These are phyloP conservation scores for Mastacembelus armatus DNA, from an alignment of 2,797 vertebrate species.

Conservation along the genomic window DNA sequence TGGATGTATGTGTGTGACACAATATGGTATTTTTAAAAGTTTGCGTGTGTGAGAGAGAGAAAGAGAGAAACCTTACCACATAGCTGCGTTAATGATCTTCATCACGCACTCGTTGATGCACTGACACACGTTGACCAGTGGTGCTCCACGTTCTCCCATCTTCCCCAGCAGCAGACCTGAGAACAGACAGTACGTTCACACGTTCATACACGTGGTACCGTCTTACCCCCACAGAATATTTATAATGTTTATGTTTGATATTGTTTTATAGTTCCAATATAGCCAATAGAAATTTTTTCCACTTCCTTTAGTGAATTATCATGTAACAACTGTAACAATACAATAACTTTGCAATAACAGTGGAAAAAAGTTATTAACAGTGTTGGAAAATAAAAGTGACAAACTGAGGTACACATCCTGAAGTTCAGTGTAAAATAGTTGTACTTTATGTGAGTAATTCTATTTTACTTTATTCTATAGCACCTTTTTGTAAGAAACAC, in stretches of 20 bases:
- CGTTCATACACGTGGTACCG: no score
- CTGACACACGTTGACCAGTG: conserved; percentile 90
- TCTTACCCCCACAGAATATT: no score
- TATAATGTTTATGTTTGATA: no score
- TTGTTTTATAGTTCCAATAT: no score
- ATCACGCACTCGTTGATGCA: conserved; percentile 92
- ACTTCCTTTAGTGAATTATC: no score
- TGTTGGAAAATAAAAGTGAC: background rate
- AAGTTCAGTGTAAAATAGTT: no score
- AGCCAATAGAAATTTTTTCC: no score
- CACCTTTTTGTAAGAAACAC: no score
- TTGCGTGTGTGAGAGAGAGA: background rate
- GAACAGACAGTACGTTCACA: conserved; percentile 12
- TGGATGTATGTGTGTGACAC: background rate
- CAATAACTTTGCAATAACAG: background rate
- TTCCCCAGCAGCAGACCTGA: conserved; percentile 90
- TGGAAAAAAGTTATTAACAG: background rate
- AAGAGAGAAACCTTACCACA: conserved; percentile 81
- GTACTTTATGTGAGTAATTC: no score
- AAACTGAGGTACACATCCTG: no score
- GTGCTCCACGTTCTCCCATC: conserved; percentile 89
- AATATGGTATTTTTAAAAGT: background rate
- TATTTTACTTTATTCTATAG: no score
- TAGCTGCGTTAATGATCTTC: conserved; percentile 92
- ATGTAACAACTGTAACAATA: no score